These are phyloP conservation scores for Acleris sparsana DNA, from an alignment of 2,888 invertebrate genomes.

Conservation along the genomic window DNA sequence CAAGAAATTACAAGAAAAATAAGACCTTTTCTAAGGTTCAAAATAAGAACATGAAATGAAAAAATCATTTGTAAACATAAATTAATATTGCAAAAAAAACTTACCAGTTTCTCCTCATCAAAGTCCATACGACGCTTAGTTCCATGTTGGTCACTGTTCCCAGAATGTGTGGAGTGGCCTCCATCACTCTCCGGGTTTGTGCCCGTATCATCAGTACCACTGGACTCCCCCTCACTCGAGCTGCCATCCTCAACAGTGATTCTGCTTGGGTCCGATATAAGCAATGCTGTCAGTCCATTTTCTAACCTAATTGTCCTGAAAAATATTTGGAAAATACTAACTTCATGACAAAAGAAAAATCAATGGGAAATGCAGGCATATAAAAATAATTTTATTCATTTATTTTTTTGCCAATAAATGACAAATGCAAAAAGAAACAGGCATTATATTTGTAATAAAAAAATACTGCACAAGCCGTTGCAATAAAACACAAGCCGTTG, in stretches of 20 bases:
- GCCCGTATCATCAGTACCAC: slow-evolving; percentile 56
- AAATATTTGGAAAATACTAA: slow-evolving; percentile 19
- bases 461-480: no score
- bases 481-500: background rate
- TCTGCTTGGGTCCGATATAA: slow-evolving; percentile 86
- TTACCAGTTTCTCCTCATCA: slow-evolving; percentile 78
- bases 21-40: no score
- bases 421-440: background rate
- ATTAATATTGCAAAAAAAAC: slow-evolving; percentile 37
- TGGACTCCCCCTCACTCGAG: slow-evolving; percentile 66
- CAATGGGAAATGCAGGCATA: background rate
- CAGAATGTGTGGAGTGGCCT: slow-evolving; percentile 62
- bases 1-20: no score
- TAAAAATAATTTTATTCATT: background rate
- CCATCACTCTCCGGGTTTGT: slow-evolving; percentile 74
- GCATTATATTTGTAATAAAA: background rate
- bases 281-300: slow-evolving; percentile 88
- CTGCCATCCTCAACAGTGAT: slow-evolving; percentile 51
- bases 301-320: slow-evolving; percentile 85
- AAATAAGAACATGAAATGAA: no score
- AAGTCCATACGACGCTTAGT: slow-evolving; percentile 58
- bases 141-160: slow-evolving; percentile 65
- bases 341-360: background rate
- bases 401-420: accelerated
- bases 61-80: no score